A percentile compares a stretch with the other conserved stretches of the same genome.
phyloP scores from a whole-genome alignment of 2,888 invertebrate genomes.

The Linnaemya tessellans region DNA sequence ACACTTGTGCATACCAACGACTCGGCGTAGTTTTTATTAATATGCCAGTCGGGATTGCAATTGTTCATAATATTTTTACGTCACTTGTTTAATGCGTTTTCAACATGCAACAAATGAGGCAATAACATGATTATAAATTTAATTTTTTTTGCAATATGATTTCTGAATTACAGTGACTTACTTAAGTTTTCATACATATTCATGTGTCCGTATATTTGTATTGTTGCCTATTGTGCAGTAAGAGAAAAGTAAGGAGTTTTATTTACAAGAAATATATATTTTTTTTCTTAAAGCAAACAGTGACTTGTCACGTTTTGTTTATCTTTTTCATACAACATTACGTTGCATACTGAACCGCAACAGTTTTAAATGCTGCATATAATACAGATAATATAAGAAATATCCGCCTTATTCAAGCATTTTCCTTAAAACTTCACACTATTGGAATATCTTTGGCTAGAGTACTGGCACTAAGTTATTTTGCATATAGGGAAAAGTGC shows the following conservation, averaged over 20 bases:
- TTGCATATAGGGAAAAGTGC: constrained; percentile 49
- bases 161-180: constrained; percentile 56
- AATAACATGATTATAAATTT: constrained; percentile 59
- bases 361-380: not conserved
- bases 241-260: not conserved
- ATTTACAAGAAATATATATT: constrained; percentile 13
- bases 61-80: constrained; percentile 34
- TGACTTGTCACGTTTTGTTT: constrained; percentile 62
- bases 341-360: constrained; percentile 4
- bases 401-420: constrained; percentile 33
- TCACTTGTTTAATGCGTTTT: constrained; percentile 57
- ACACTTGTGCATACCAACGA: not conserved
- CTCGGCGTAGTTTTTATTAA: not conserved
- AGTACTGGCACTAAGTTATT: not conserved
- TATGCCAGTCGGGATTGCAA: constrained; percentile 11
- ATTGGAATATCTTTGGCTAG: constrained; percentile 34
- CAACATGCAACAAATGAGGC: constrained; percentile 67
- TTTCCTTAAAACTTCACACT: constrained; percentile 26
- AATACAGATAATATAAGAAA: not conserved
- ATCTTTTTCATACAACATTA: constrained; percentile 4
- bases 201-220: not conserved
- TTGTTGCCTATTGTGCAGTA: not conserved
- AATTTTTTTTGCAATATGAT: constrained; percentile 8
- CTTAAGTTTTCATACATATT: constrained; percentile 26
- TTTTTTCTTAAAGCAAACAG: constrained; percentile 37